Evolutionary conservation across 2,113 vertebrate species (phyloP), one percentile per base, ranked within the genome.

Genomic region (Probosciger aterrimus): DNA sequence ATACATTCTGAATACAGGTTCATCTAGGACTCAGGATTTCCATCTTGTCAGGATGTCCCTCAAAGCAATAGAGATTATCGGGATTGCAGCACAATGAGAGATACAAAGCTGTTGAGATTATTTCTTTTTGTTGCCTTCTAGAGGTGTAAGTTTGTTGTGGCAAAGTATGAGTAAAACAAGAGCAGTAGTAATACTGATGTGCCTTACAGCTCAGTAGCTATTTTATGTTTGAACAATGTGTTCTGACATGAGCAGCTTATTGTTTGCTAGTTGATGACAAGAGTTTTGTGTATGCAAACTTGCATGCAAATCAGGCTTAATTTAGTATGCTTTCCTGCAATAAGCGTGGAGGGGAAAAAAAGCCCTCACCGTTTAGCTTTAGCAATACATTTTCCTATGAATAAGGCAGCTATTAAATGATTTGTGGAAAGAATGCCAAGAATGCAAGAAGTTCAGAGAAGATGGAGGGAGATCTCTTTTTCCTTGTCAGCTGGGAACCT

Each of bases 281-380:
- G 81, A 83, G 69, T 50, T 92, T 92, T 92, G 65, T 81, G 39
- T 91, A 97, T 97, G 97, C 96, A 97, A 97, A 97, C 83, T 25
- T 74, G 39, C 57, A 97, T 93, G 97, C 97, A 97, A 97, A 97
- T 85, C 35, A 52, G 85, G 31, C 33, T 88, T 63, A 52, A 95
- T 96, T 94, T 90, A 90, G 86, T 84, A 73, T 62, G 44, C 62
- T 89, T 83, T 27, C 49, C 67, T 94, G 80, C 91, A 97, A 64
- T 92, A 59, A 87, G 49, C 84, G 17, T 27, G 37, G 41, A 79
- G 44, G 31, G 39, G 39, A 39, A 4, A 57, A 89, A 83, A 68
- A 50, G 3, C 0, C 8, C 14, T 35, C 31, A 85, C 57, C 10
- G 62, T 93, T 91, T 73, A 88, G 49, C 74, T 90, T 91, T 90